A percentile compares a stretch with the other conserved stretches of the same genome.
phyloP scores from a whole-genome alignment of 2,888 invertebrate species.

The Watsonalla binaria region DNA sequence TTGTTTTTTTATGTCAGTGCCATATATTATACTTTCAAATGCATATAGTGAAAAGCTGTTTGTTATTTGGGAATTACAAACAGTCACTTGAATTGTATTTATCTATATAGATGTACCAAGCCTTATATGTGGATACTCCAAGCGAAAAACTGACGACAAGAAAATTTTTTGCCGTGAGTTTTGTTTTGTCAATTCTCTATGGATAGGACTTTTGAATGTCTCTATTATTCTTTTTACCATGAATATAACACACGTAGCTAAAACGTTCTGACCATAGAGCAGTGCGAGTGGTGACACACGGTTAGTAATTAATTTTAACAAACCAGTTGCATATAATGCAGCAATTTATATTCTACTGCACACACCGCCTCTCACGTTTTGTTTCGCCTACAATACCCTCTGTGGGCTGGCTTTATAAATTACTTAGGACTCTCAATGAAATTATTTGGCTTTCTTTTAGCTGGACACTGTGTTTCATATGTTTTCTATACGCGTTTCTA shows the following conservation, averaged over 20 bases:
- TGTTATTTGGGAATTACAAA: no score
- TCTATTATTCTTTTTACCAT: background rate
- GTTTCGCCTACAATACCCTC: slow-evolving; percentile 31
- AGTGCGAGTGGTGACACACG: slow-evolving; percentile 17
- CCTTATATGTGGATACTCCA: no score
- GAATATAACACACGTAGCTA: background rate
- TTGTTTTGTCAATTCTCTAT: no score
- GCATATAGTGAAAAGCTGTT: no score
- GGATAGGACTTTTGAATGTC: no score
- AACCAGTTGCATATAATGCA: slow-evolving; percentile 46
- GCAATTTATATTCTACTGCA: slow-evolving; percentile 51
- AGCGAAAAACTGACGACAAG: no score
- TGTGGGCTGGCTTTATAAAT: slow-evolving; percentile 28
- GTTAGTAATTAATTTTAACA: slow-evolving; percentile 44
- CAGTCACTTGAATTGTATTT: no score
- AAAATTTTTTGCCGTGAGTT: no score
- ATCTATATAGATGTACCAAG: no score
- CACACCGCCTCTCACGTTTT: slow-evolving; percentile 25
- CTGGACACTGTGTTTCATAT: background rate
- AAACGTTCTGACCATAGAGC: background rate
- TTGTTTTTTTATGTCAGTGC: no score
- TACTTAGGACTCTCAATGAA: slow-evolving; percentile 34
- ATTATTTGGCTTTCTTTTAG: slow-evolving; percentile 22
- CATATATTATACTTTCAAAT: no score
- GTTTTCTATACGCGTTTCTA: background rate